phyloP scores from a whole-genome alignment of 2,888 invertebrate species.

The Conistra vaccinii region DNA sequence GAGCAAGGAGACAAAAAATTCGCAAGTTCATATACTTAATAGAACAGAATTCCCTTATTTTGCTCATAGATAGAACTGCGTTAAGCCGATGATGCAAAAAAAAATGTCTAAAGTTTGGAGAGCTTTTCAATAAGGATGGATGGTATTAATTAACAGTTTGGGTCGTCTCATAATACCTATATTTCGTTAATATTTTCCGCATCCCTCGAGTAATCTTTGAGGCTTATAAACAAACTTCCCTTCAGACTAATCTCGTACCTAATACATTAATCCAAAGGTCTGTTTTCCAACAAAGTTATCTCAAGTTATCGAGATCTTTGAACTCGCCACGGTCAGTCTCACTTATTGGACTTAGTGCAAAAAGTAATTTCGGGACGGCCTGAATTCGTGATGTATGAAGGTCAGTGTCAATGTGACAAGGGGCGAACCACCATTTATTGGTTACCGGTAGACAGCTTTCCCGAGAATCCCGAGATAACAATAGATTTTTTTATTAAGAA shows the following conservation, averaged over 20 bases:
- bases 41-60: not conserved
- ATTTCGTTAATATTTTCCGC: slow-evolving; percentile 10
- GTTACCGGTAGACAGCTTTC: slow-evolving; percentile 13
- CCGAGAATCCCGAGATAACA: not conserved
- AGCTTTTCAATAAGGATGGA: not conserved
- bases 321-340: slow-evolving; percentile 28
- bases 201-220: slow-evolving; percentile 5
- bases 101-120: too few relatives aligned
- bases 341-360: slow-evolving; percentile 12
- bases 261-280: slow-evolving; percentile 24
- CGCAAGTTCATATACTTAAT: not conserved
- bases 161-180: not conserved
- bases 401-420: slow-evolving; percentile 31
- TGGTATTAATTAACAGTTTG: slow-evolving; percentile 13
- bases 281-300: slow-evolving; percentile 27
- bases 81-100: not conserved
- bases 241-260: not conserved
- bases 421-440: slow-evolving; percentile 37
- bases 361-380: slow-evolving; percentile 36
- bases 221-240: slow-evolving; percentile 28
- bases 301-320: slow-evolving; percentile 41
- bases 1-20: not conserved
- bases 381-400: slow-evolving; percentile 30
- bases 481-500: slow-evolving; percentile 12
- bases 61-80: not conserved